These are phyloP conservation scores for Griposia aprilina DNA, from an alignment of 2,888 invertebrate species.

Conservation along the genomic window DNA sequence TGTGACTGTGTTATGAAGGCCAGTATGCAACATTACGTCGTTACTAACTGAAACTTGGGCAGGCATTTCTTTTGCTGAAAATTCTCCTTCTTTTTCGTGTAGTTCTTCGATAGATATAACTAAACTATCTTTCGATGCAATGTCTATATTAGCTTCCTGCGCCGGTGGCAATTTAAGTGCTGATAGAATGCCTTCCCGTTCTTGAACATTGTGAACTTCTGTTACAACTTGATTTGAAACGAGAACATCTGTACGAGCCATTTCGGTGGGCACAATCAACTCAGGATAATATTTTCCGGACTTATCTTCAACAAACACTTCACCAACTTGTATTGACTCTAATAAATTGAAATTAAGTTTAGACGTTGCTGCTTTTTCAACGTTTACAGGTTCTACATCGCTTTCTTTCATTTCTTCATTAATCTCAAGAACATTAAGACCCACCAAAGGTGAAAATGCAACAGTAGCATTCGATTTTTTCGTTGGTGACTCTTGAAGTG, in stretches of 20 bases:
- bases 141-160: constrained; percentile 91
- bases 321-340: constrained; percentile 92
- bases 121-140: constrained; percentile 91
- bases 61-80: constrained; percentile 82
- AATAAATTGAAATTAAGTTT: constrained; percentile 91
- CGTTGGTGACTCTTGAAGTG: constrained; percentile 86
- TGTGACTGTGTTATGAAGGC: constrained; percentile 91
- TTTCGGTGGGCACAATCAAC: constrained; percentile 94
- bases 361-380: constrained; percentile 89
- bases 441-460: constrained; percentile 91
- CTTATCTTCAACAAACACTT: constrained; percentile 93
- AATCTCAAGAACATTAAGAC: constrained; percentile 92
- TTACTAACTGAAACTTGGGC: constrained; percentile 77
- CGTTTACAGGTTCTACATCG: constrained; percentile 84
- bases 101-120: constrained; percentile 89
- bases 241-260: constrained; percentile 92
- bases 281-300: constrained; percentile 95
- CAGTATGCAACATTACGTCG: constrained; percentile 84
- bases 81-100: constrained; percentile 92
- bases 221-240: constrained; percentile 92
- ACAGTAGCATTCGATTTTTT: constrained; percentile 90
- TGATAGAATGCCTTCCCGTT: constrained; percentile 92
- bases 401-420: constrained; percentile 91
- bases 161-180: constrained; percentile 90
- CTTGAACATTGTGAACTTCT: constrained; percentile 92